A percentile compares a stretch with the other conserved stretches of the same genome.
These are phyloP conservation scores for Sciurus niger DNA, from an alignment of 2,113 vertebrate genomes.

Conservation along the genomic window DNA sequence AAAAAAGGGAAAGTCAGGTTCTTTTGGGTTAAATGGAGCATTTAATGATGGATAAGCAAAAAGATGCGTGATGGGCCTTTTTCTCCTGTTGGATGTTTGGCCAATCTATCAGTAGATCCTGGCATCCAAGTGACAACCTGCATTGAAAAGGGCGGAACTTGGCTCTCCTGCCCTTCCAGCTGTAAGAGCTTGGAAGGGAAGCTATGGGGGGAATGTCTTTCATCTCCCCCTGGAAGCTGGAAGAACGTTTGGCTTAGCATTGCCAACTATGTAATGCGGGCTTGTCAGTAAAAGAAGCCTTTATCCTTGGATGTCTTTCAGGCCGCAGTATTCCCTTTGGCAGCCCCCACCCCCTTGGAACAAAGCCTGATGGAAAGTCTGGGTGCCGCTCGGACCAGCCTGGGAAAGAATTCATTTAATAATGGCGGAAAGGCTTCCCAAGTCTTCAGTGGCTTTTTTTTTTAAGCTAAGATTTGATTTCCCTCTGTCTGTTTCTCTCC, in stretches of 20 bases:
- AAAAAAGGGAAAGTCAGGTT: conserved; percentile 61
- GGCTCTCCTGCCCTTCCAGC: conserved; percentile 81
- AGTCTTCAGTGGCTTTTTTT: background rate
- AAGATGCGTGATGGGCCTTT: conserved; percentile 52
- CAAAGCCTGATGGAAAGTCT: conserved; percentile 36
- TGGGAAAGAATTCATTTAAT: conserved; percentile 63
- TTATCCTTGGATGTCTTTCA: conserved; percentile 73
- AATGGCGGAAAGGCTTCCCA: conserved; percentile 25
- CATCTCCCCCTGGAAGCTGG: conserved; percentile 71
- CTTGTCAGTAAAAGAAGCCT: conserved; percentile 74
- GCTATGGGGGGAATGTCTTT: background rate
- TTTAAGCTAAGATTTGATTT: background rate
- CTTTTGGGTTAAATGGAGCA: conserved; percentile 76
- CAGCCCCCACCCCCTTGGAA: conserved; percentile 58
- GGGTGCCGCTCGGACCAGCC: conserved; percentile 60
- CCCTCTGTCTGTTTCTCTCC: background rate
- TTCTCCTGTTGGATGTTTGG: conserved; percentile 78
- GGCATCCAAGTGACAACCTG: conserved; percentile 79
- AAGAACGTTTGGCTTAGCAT: conserved; percentile 40
- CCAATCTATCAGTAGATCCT: conserved; percentile 73
- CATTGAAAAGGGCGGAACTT: conserved; percentile 80
- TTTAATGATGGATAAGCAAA: conserved; percentile 73
- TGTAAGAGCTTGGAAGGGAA: conserved; percentile 80
- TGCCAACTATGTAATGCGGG: conserved; percentile 70
- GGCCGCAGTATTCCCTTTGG: conserved; percentile 69